Percentiles rank a stretch among this genome's conserved stretches.
phyloP scores from a whole-genome alignment of 2,888 invertebrate genomes.

The Drosophila lutescens region DNA sequence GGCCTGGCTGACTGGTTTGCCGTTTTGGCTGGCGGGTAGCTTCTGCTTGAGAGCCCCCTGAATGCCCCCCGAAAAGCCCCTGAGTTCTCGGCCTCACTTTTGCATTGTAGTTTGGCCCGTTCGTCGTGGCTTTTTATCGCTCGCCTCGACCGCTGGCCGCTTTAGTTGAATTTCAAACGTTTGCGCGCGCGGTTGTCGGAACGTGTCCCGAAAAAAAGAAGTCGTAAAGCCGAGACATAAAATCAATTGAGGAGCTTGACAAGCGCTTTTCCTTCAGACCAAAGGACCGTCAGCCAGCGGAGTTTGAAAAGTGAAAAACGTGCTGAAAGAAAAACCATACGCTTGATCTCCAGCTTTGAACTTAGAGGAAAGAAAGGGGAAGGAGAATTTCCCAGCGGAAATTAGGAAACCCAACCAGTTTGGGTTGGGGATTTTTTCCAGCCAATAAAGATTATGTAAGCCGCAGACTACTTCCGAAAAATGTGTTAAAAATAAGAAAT shows the following conservation, averaged over 20 bases:
- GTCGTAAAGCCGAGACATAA: constrained; percentile 14
- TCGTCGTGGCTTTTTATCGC: constrained; percentile 68
- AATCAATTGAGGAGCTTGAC: constrained; percentile 32
- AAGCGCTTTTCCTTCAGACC: constrained; percentile 4
- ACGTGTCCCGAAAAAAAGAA: constrained; percentile 15
- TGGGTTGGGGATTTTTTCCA: constrained; percentile 19
- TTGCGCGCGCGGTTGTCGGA: constrained; percentile 75
- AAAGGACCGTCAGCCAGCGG: constrained; percentile 12
- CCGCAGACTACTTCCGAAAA: constrained; percentile 14
- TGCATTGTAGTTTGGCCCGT: constrained; percentile 44
- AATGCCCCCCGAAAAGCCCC: no score
- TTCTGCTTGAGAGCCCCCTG: constrained; percentile 59
- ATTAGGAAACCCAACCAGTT: constrained; percentile 23
- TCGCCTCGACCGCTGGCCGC: constrained; percentile 55
- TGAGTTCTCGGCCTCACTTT: constrained; percentile 30
- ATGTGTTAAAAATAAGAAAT: constrained; percentile 14
- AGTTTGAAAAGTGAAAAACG: constrained; percentile 52
- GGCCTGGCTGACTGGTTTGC: constrained; percentile 67
- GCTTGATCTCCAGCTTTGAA: constrained; percentile 15
- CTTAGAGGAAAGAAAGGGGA: constrained; percentile 1
- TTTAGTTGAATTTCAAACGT: constrained; percentile 81
- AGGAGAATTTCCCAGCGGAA: constrained; percentile 3
- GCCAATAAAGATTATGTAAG: constrained; percentile 63
- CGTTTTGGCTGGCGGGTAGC: constrained; percentile 66
- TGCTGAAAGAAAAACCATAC: constrained; percentile 20